phyloP scores from a whole-genome alignment of 1,140 invertebrate genomes.

The Telenomus remus region DNA sequence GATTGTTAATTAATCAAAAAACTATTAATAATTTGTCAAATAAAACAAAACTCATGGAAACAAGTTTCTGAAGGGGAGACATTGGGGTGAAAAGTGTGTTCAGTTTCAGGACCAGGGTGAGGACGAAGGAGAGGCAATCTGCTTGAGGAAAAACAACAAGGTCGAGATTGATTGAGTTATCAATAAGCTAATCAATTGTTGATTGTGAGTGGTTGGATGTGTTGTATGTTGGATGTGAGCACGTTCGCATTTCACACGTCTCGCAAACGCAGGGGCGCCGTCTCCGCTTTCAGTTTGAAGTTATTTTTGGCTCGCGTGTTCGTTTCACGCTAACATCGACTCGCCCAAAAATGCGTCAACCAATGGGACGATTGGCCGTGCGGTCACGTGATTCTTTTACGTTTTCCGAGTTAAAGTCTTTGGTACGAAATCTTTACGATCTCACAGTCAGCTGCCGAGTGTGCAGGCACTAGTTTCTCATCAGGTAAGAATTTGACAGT shows the following conservation, averaged over 20 bases:
- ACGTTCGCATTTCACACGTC: slow-evolving; percentile 40
- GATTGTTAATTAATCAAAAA: too few species aligned
- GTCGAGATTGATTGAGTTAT: too few species aligned
- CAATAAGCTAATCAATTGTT: too few species aligned
- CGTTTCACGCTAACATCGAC: slow-evolving; percentile 56
- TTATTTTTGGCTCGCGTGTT: slow-evolving; percentile 70
- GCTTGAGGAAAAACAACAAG: background rate
- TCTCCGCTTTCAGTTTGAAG: slow-evolving; percentile 73
- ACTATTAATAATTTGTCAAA: too few species aligned
- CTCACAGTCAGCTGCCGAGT: slow-evolving; percentile 76
- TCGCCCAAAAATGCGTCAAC: slow-evolving; percentile 70
- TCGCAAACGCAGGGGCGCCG: slow-evolving; percentile 46
- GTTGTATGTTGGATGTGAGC: too few species aligned
- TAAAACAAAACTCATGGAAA: too few species aligned
- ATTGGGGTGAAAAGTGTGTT: too few species aligned
- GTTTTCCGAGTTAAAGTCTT: slow-evolving; percentile 48
- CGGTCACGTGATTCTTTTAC: slow-evolving; percentile 50
- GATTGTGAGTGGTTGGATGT: too few species aligned
- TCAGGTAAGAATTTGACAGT: slow-evolving; percentile 67
- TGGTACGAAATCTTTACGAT: slow-evolving; percentile 51
- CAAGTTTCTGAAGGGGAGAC: too few species aligned
- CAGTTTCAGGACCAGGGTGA: too few species aligned
- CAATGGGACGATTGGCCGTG: slow-evolving; percentile 52
- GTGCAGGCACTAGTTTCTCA: slow-evolving; percentile 66
- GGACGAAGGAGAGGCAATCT: background rate